Base-by-base conservation (phyloP, 2,797 vertebrate genomes). In the Enteromius treurensis region DNA sequence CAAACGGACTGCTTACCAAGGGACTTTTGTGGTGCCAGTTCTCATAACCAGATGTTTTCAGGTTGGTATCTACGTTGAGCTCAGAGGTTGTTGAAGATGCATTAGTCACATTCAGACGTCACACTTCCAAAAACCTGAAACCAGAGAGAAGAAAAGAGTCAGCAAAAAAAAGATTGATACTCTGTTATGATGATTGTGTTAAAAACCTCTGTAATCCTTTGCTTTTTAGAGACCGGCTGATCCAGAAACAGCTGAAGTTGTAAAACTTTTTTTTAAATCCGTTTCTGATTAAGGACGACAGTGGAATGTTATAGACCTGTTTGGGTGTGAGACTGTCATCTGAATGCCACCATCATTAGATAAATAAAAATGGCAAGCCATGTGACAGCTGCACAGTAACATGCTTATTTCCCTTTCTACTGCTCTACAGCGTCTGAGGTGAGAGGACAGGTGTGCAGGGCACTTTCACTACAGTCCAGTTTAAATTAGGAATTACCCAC, bases 1-100 rank as follows among this genome's bases (percentile, higher is more conserved):
- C 15, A 65, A 64, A 15, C 42, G 3, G 29, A 64, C 68, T 58
- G 23, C 88, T 42, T 80, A 95, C 94, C 92, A 68, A 88, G 91
- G 91, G 64, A 90, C 90, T 88, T 69, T 90, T 47, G 3, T 81
- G 89, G 89, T 88, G 87, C 92, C 89, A 91, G 91, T 94, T 93
- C 87, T 94, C 93, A 95, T 95, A 92, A 94, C 94, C 94, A 94
- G 91, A 86, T 70, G 82, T 82, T 85, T 89, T 91, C 83, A 90
- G 78, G 86, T 85, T 86, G 85, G 83, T 89, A 84, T 92, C 82
- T 88, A 83, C 29, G 75, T 87, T 32, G 83, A 86, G 86, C 83
- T 82, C 87, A 80, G 87, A 89, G 88, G 83, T 88, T 58, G 75
- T 77, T 37, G 34, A 70, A 73, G 79, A 86, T 82, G 67, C 51